phyloP scores from a whole-genome alignment of 2,797 vertebrate species.

The Rhinatrema bivittatum region DNA sequence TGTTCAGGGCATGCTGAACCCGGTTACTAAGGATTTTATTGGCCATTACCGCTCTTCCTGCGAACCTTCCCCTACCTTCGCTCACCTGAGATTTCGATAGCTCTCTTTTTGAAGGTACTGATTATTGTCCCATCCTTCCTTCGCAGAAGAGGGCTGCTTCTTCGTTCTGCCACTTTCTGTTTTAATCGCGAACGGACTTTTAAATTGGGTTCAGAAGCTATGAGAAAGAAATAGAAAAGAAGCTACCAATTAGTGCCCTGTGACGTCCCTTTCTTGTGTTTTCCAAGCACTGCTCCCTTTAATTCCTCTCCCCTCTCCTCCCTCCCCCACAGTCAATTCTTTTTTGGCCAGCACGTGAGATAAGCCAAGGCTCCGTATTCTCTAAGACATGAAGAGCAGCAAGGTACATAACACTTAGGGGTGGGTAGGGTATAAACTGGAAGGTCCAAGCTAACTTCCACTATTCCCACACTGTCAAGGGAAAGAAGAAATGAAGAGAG shows the following conservation, averaged over 20 bases:
- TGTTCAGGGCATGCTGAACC: too few species aligned
- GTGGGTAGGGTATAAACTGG: too few species aligned
- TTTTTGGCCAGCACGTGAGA: background rate
- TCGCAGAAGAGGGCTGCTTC: constrained; percentile 76
- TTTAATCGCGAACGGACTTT: constrained; percentile 87
- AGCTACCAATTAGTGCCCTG: background rate
- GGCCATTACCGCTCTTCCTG: too few species aligned
- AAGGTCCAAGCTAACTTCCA: too few species aligned
- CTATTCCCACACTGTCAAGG: too few species aligned
- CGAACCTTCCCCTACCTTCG: too few species aligned
- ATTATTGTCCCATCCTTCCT: constrained; percentile 80
- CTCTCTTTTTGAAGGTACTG: constrained; percentile 78
- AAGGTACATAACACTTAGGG: too few species aligned
- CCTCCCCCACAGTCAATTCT: too few species aligned
- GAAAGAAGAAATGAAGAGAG: too few species aligned
- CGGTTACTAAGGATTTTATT: too few species aligned
- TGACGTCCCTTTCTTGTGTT: background rate
- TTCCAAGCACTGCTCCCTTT: background rate
- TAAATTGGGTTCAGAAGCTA: constrained; percentile 81
- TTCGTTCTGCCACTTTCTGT: constrained; percentile 84
- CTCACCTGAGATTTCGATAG: constrained; percentile 68
- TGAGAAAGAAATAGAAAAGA: background rate
- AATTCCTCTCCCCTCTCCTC: background rate
- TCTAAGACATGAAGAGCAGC: too few species aligned
- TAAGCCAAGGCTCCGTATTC: background rate